A percentile compares a stretch with the other conserved stretches of the same genome.
Conservation (phyloP, 2,797 vertebrate species). For the Sebastes nivosus region DNA sequence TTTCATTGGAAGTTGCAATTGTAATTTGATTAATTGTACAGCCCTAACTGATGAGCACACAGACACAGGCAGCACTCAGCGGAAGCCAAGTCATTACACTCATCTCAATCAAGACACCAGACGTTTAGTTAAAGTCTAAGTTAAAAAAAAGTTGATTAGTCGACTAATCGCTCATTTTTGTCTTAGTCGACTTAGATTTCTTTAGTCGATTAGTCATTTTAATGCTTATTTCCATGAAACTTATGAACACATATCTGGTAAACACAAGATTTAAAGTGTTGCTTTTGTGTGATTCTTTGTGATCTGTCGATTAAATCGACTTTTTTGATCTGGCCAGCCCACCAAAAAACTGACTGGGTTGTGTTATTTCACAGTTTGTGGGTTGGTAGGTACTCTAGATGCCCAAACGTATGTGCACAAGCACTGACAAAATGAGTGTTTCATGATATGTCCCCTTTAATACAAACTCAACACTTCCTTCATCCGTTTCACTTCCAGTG, state of each 20-base stretch:
- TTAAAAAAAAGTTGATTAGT: neutral
- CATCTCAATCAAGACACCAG: neutral
- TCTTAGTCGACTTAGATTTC: neutral
- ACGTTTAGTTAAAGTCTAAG: neutral
- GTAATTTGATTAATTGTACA: too few relatives aligned
- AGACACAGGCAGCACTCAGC: neutral
- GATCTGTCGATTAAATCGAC: too few relatives aligned
- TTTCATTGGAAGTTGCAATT: too few relatives aligned
- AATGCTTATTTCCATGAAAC: too few relatives aligned
- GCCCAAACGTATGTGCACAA: neutral
- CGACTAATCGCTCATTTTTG: too few relatives aligned
- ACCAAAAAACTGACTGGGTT: neutral
- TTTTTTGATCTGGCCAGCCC: neutral
- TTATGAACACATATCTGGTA: too few relatives aligned
- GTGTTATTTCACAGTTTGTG: neutral
- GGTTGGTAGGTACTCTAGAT: neutral
- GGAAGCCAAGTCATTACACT: neutral
- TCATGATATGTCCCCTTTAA: conserved; percentile 9
- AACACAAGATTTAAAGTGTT: too few relatives aligned
- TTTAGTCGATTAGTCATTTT: too few relatives aligned
- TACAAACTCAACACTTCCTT: conserved; percentile 46
- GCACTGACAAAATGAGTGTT: neutral
- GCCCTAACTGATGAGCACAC: neutral
- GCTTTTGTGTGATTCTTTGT: too few relatives aligned
- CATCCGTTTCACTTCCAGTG: conserved; percentile 48